Conservation (phyloP, 2,113 vertebrate genomes). For the Neotoma lepida region DNA sequence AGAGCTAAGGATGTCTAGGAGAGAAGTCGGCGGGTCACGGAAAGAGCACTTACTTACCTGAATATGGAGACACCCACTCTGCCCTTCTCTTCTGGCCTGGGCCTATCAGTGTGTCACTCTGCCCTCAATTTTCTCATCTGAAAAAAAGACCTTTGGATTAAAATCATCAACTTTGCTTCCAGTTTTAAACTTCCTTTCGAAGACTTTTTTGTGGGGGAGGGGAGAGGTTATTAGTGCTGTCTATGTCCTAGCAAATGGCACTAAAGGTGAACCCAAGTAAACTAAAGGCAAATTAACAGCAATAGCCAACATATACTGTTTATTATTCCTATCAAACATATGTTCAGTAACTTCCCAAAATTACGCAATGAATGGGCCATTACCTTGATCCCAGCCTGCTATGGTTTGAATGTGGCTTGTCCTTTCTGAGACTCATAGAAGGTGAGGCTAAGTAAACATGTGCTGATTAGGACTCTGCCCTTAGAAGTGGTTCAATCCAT, state of each 20-base stretch:
- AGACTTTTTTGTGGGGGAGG: not conserved
- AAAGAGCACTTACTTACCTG: not conserved
- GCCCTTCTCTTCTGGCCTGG: not conserved
- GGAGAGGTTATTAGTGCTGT: not conserved
- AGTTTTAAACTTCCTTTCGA: constrained; percentile 6
- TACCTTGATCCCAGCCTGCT: not conserved
- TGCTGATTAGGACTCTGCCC: not conserved
- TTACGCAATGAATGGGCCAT: not conserved
- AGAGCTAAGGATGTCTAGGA: not conserved
- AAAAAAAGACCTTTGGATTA: constrained; percentile 17
- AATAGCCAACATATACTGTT: not conserved
- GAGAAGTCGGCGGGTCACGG: not conserved
- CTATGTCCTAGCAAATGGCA: not conserved
- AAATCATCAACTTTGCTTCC: not conserved
- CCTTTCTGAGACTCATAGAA: not conserved
- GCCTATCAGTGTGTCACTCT: not conserved
- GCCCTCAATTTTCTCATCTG: constrained; percentile 32
- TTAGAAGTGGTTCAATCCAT: not conserved
- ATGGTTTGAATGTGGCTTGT: not conserved
- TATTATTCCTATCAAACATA: not conserved
- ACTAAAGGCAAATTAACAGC: not conserved
- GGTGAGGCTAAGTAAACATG: not conserved
- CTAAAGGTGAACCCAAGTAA: constrained; percentile 11
- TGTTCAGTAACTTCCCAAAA: not conserved
- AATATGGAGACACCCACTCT: not conserved